These are phyloP conservation scores for Alligator mississippiensis DNA, from an alignment of 2,113 vertebrate genomes.

Conservation along the genomic window DNA sequence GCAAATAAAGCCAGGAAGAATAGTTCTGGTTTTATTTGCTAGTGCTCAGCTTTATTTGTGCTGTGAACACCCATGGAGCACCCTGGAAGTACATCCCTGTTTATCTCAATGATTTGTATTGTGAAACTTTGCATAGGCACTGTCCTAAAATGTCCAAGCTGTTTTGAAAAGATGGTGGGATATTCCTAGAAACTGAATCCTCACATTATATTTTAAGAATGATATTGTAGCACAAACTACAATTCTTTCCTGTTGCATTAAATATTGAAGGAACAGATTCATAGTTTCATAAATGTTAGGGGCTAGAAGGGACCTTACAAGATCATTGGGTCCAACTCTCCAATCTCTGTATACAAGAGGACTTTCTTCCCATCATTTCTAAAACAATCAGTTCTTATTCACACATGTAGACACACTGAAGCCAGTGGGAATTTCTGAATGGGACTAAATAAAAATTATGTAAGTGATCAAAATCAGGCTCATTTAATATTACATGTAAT, in stretches of 20 bases:
- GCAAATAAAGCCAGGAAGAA: conserved; percentile 20
- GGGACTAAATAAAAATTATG: background rate
- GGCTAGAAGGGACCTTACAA: too few relatives aligned
- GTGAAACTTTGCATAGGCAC: conserved; percentile 19
- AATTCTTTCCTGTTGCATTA: background rate
- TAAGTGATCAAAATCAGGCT: background rate
- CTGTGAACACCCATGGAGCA: conserved; percentile 26
- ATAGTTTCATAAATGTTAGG: too few relatives aligned
- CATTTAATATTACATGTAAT: background rate
- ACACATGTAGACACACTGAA: background rate
- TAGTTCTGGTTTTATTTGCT: conserved; percentile 40
- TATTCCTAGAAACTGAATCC: conserved; percentile 45
- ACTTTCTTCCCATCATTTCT: background rate
- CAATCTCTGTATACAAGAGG: background rate
- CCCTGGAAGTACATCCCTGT: conserved; percentile 40
- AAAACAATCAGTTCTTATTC: background rate
- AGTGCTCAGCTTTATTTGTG: conserved; percentile 34
- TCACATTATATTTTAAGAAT: background rate
- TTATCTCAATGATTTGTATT: conserved; percentile 32
- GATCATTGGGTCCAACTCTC: too few relatives aligned
- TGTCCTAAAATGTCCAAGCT: conserved; percentile 61
- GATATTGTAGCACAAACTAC: background rate
- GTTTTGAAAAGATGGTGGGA: conserved; percentile 17
- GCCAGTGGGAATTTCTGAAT: background rate
- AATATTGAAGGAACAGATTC: background rate